Evolutionary conservation across 37 sponge, comb jelly and placozoan species (phyloP), one percentile per base, ranked within the genome.

Genomic region (Mnemiopsis leidyi): DNA sequence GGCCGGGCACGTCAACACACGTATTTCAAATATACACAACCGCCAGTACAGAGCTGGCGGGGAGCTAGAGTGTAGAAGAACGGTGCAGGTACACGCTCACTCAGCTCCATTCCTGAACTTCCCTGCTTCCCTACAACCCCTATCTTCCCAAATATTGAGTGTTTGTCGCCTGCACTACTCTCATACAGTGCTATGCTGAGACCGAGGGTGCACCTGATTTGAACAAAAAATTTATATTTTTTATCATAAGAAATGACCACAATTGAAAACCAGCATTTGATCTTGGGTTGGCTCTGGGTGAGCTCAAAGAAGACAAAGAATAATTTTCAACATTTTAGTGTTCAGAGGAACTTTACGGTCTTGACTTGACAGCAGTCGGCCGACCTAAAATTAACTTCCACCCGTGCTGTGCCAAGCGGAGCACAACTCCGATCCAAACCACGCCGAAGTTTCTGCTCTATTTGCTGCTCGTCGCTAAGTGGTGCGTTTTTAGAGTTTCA

Each of bases 1-100:
- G 61, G 73, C 73, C 24, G 73, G 24, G 73, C 73, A 69, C 73
- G 73, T 69, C 73, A 69, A 69, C 73, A 69, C 73, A 25, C 73
- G 61, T 48, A 48, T 48, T 48, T 48, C 61, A 48, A 48, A 48
- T 48, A 48, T 48, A 48, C 61, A 48, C 61, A 48, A 48, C 61
- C 61, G 61, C 61, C 61, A 48, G 61, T 48, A 48, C 61, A 18
- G 9, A 18, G 61, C 13, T 48, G 13, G 61, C 61, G 61, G 61
- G 61, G 61, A n/a, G 61, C 5, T 48, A 13, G 61, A 48, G 61
- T 48, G 61, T 48, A 48, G 9, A 48, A 48, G 61, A 48, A 13
- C 61, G 61, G 61, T 48, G 61, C 61, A 48, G 61, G 9, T 48
- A 13, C 61, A 18, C 5, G 5, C 61, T 48, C 61, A 48, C 61